Evolutionary conservation across 2,797 vertebrate genomes (phyloP).

Genomic region (Taeniopygia guttata): DNA sequence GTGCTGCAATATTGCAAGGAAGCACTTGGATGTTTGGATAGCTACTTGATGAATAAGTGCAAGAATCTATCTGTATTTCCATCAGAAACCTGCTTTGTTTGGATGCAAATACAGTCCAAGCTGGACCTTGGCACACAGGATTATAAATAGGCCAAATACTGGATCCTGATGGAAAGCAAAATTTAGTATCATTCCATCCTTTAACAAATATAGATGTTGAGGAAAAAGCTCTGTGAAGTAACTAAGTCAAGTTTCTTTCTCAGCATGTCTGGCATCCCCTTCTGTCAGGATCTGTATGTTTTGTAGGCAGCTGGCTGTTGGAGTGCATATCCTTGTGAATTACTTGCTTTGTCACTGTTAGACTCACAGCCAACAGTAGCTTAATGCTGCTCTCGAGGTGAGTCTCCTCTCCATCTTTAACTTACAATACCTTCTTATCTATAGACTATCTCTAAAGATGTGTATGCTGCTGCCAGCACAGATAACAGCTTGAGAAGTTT

Average conservation of each 20-base stretch:
- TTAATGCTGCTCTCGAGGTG: accelerated
- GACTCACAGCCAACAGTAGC: not conserved
- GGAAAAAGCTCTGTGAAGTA: not conserved
- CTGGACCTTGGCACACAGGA: not conserved
- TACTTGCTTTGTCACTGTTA: not conserved
- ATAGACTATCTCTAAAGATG: not conserved
- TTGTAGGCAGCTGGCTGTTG: not conserved
- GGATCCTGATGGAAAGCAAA: not conserved
- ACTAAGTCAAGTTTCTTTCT: not conserved
- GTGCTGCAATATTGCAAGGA: not conserved
- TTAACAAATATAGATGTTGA: not conserved
- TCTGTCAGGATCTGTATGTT: not conserved
- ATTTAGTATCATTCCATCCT: not conserved
- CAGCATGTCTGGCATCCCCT: not conserved
- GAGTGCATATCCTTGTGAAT: not conserved
- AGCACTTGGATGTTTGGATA: not conserved
- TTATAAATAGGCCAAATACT: not conserved
- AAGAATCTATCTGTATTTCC: not conserved
- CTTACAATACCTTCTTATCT: not conserved
- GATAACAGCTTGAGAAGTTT: not conserved
- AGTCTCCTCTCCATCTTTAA: not conserved
- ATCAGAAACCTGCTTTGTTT: not conserved
- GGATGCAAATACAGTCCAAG: not conserved
- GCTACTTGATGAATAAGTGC: not conserved
- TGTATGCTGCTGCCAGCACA: not conserved